Base-by-base conservation (phyloP, 1,140 invertebrate genomes). In the Ephestia elutella region DNA sequence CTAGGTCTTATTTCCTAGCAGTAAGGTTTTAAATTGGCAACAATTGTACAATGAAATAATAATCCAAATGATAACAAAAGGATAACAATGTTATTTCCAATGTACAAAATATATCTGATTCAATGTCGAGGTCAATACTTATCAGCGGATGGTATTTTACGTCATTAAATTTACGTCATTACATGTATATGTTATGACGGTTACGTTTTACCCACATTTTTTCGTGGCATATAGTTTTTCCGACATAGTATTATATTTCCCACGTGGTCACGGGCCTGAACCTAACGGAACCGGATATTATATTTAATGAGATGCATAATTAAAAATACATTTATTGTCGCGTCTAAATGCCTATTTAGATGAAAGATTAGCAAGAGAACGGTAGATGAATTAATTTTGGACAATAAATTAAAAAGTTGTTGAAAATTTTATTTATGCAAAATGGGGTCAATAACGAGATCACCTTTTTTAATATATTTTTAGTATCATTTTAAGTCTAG, bases 281-380 rank as follows among this genome's bases (percentile, higher is more conserved):
- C 38, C 38, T 44, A 44, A 71, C 70, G 75, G 74, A 55, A 18
- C 44, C 25, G 44, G 44, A 55, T 55, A 55, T 60, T 60, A 59
- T 49, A 30, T 32, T 49, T 28, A 9, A 44, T 17, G 38, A 44
- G 38, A 44, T 17, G 4, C 15, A 10, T 17, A 44, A 44, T 44
- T 44, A 44, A 44, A 44, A 44, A 44, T 15, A 15, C 38, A 44
- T 44, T 44, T 44, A 15, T 44, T 44, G 38, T 15, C 38, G 10
- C 30, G 15, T 44, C 38, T 44, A 44, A 35, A 9, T 35, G 32
- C 9, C 32, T 11, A 35, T 11, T 35, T 35, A 35, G 13, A 35
- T 2, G 9, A 10, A 9, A 35, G 38, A 15, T 44, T 44, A 44
- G 10, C 38, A 3, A 38, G 13, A 10, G 38, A 44, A 44, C 38